phyloP scores from a whole-genome alignment of 2,888 invertebrate species.

The Lingula anatina region DNA sequence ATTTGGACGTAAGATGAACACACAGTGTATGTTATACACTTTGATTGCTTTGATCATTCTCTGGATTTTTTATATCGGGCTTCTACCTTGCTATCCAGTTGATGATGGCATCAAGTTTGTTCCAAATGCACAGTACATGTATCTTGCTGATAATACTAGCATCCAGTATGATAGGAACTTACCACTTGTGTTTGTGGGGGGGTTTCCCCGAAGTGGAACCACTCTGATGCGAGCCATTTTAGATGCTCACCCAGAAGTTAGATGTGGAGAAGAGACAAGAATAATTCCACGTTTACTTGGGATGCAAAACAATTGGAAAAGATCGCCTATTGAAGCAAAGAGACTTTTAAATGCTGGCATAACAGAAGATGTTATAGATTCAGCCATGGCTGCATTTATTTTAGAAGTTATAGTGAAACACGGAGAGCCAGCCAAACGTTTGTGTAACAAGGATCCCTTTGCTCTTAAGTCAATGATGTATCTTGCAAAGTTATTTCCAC shows the following conservation, averaged over 20 bases:
- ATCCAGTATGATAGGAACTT: conserved; percentile 72
- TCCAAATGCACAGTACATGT: conserved; percentile 27
- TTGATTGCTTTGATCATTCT: too few relatives aligned
- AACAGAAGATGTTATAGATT: conserved; percentile 84
- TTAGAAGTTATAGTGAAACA: conserved; percentile 70
- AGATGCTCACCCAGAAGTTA: conserved; percentile 94
- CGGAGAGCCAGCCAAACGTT: conserved; percentile 87
- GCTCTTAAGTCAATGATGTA: conserved; percentile 95
- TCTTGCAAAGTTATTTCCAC: conserved; percentile 91
- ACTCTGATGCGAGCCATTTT: conserved; percentile 97
- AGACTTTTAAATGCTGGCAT: conserved; percentile 57
- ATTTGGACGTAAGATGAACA: too few relatives aligned
- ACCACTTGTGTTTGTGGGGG: conserved; percentile 77
- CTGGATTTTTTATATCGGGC: too few relatives aligned
- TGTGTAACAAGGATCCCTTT: conserved; percentile 99
- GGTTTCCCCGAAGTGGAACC: conserved; percentile 95
- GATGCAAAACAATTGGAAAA: conserved; percentile 91
- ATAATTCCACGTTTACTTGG: conserved; percentile 95
- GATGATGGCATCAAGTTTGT: too few relatives aligned
- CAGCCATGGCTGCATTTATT: conserved; percentile 94
- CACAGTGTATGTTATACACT: too few relatives aligned
- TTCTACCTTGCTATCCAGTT: too few relatives aligned
- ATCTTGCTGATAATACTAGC: conserved; percentile 21
- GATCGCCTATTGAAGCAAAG: conserved; percentile 60
- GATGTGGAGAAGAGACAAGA: conserved; percentile 92